Evolutionary conservation across 2,113 vertebrate genomes (phyloP).

Genomic region (Eolophus roseicapilla): DNA sequence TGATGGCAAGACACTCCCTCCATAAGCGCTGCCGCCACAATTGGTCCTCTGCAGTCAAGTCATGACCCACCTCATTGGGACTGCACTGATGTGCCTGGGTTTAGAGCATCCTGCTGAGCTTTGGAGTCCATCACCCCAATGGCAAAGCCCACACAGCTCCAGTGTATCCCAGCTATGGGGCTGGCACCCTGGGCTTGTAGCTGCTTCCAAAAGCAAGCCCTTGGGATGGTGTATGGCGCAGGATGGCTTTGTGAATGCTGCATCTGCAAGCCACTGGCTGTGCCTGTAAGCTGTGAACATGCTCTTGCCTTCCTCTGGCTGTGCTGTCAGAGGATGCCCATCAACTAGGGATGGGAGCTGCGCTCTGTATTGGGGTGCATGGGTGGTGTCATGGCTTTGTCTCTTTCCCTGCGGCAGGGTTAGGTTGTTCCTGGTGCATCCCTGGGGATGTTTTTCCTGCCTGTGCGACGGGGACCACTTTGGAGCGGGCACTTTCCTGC

Average conservation of each 20-base stretch:
- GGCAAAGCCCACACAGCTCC: background rate
- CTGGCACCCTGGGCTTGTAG: background rate
- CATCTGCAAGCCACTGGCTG: background rate
- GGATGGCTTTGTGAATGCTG: background rate
- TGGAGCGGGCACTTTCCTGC: background rate
- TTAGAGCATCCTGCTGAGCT: background rate
- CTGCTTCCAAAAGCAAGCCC: background rate
- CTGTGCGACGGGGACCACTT: fast-evolving
- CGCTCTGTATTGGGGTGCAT: background rate
- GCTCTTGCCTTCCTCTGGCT: background rate
- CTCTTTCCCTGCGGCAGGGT: background rate
- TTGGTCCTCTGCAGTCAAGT: background rate
- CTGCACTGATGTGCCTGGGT: background rate
- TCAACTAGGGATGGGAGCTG: background rate
- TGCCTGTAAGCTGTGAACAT: background rate
- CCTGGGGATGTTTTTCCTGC: background rate
- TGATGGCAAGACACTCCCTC: background rate
- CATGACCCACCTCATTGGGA: background rate
- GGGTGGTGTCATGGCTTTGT: background rate
- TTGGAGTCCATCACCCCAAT: background rate
- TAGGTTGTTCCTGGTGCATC: background rate
- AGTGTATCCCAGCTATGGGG: background rate
- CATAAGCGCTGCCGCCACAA: background rate
- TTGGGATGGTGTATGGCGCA: background rate
- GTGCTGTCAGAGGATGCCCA: no score